Conservation (phyloP, 1,140 invertebrate species). For the Plutomurus gul region DNA sequence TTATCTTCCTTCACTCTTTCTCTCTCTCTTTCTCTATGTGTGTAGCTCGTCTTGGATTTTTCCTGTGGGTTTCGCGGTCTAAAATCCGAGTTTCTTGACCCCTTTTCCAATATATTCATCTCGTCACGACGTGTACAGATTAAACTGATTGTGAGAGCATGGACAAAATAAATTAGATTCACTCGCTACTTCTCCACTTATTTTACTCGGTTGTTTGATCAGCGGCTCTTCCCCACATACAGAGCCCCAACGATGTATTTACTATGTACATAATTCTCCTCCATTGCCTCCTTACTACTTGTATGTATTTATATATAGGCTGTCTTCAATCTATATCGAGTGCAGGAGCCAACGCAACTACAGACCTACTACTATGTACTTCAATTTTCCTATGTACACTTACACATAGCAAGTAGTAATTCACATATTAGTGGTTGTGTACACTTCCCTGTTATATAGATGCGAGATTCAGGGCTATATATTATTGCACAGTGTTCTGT, state of each 20-base stretch:
- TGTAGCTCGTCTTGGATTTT: too few species aligned
- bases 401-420: too few species aligned
- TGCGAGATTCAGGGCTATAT: too few species aligned
- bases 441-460: too few species aligned
- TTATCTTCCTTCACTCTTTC: slow-evolving; percentile 47
- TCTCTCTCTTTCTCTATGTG: background rate
- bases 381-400: too few species aligned
- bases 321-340: too few species aligned
- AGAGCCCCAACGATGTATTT: background rate
- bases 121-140: slow-evolving; percentile 52
- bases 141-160: slow-evolving; percentile 48
- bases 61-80: slow-evolving; percentile 14
- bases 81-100: slow-evolving; percentile 53
- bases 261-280: background rate
- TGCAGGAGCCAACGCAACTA: too few species aligned
- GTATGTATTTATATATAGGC: too few species aligned
- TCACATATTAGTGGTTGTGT: too few species aligned
- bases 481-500: too few species aligned
- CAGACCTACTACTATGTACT: too few species aligned
- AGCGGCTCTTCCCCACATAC: background rate
- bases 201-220: background rate
- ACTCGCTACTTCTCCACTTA: slow-evolving; percentile 24
- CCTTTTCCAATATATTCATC: slow-evolving; percentile 53
- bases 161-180: slow-evolving; percentile 54
- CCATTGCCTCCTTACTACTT: too few species aligned